phyloP scores from a whole-genome alignment of 1,140 invertebrate genomes.

The Neelides sp. region DNA sequence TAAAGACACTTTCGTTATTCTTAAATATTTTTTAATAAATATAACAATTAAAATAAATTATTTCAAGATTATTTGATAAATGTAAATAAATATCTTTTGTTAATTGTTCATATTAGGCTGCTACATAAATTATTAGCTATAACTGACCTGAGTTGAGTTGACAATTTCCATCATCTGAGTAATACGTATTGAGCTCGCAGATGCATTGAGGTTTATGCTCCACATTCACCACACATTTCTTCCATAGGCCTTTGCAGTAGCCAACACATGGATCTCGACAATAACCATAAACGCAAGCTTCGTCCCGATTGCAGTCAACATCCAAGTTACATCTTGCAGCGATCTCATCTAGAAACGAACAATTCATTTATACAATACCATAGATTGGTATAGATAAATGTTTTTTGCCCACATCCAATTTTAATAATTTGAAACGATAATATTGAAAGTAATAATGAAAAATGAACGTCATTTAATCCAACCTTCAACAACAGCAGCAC shows the following conservation, averaged over 20 bases:
- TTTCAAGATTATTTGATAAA: no score
- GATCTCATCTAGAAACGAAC: slow-evolving; percentile 24
- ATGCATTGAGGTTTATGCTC: slow-evolving; percentile 29
- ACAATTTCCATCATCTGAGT: slow-evolving; percentile 30
- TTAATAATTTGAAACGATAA: no score
- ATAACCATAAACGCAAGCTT: slow-evolving; percentile 49
- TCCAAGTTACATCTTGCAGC: slow-evolving; percentile 44
- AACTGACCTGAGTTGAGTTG: slow-evolving; percentile 24
- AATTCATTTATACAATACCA: background rate
- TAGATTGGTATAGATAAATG: no score
- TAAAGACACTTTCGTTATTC: background rate
- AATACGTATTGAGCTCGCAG: slow-evolving; percentile 30
- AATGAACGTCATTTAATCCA: slow-evolving; percentile 16
- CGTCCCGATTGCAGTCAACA: slow-evolving; percentile 50
- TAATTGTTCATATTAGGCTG: background rate
- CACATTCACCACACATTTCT: slow-evolving; percentile 29
- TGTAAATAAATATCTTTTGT: background rate
- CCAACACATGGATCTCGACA: slow-evolving; percentile 53
- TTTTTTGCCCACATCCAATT: no score
- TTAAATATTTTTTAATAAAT: background rate
- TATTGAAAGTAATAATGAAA: no score
- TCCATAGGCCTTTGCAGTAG: slow-evolving; percentile 30
- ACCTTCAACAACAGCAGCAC: slow-evolving; percentile 44
- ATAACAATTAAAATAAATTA: no score
- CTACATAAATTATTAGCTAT: background rate